Percentiles rank a stretch among this genome's conserved stretches.
These are phyloP conservation scores for Cryptotermes secundus DNA, from an alignment of 1,140 invertebrate genomes.

Conservation along the genomic window DNA sequence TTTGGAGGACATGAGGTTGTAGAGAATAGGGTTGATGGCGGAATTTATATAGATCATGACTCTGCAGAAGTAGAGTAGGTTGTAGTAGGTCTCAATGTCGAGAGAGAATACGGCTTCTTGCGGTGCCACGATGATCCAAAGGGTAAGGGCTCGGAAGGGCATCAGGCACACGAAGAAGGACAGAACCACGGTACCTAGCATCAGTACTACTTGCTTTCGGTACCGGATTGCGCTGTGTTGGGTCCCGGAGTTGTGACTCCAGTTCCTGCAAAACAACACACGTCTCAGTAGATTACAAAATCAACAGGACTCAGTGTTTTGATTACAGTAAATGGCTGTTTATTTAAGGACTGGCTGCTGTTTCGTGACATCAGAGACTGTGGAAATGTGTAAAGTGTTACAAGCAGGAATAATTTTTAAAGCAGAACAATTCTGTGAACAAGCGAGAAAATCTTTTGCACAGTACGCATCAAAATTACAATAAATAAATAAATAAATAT, in stretches of 20 bases:
- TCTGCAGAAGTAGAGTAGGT: slow-evolving; percentile 76
- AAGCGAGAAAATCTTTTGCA: no score
- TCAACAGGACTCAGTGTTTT: background rate
- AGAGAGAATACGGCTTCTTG: slow-evolving; percentile 58
- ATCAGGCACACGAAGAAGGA: slow-evolving; percentile 85
- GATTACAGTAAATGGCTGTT: no score
- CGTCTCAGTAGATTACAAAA: background rate
- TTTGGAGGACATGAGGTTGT: slow-evolving; percentile 83
- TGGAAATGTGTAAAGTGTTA: no score
- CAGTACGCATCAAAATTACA: no score
- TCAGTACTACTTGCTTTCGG: slow-evolving; percentile 71
- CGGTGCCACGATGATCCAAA: slow-evolving; percentile 73
- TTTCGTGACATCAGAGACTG: no score
- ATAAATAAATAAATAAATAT: no score
- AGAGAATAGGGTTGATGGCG: slow-evolving; percentile 78
- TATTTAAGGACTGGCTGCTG: no score
- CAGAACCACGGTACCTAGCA: slow-evolving; percentile 80
- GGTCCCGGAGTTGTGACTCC: slow-evolving; percentile 39
- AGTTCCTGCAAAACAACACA: slow-evolving; percentile 44
- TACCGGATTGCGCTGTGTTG: slow-evolving; percentile 46
- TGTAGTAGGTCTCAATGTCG: slow-evolving; percentile 73
- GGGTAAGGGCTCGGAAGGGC: slow-evolving; percentile 78
- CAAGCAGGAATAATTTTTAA: no score
- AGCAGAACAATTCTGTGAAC: no score
- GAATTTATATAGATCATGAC: slow-evolving; percentile 87